Base-by-base conservation (phyloP, 2,797 vertebrate species). In the Catharus ustulatus region DNA sequence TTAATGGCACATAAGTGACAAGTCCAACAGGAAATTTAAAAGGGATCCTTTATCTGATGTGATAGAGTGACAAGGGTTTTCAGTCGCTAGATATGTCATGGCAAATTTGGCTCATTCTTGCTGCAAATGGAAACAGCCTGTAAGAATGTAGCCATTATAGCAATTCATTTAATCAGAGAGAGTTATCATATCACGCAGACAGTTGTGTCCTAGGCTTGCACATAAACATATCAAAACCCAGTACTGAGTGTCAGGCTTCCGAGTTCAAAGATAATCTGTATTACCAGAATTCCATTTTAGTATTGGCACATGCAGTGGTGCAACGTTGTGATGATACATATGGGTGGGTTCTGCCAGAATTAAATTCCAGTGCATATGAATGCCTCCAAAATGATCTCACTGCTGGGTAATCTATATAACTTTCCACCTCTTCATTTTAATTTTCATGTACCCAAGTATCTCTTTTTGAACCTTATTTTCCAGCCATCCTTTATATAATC, bases 291-390 rank as follows among this genome's bases (percentile, higher is more conserved):
- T 88, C 85, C 77, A 66, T 85, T 93, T 89, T 71, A 71, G 32
- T 72, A 42, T 63, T 84, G 76, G 80, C 54, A 66, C 10, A 32
- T 22, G 30, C 43, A 69, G 45, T 71, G 58, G 19, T 72, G 52
- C 7, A 63, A 66, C 80, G 66, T 13, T 54, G 49, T 36, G 38
- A 61, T 92, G 73, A 89, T 76, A 72, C 59, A 74, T 51, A 34
- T 18, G 87, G 52, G 72, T 58, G 59, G 77, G 45, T 87, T 77
- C 69, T 80, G 82, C 89, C 73, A 95, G 87, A 51, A 59, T 67
- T 61, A 81, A 80, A 95, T 88, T 92, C 89, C 89, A 75, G 74
- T 92, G 51, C 51, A n/a, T 81, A 46, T 19, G 48, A 89, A 73
- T 0, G 15, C 8, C 36, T 90, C 80, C 83, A 51, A 93, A 88